phyloP scores from a whole-genome alignment of 2,113 vertebrate genomes.

The Piprites chloris region DNA sequence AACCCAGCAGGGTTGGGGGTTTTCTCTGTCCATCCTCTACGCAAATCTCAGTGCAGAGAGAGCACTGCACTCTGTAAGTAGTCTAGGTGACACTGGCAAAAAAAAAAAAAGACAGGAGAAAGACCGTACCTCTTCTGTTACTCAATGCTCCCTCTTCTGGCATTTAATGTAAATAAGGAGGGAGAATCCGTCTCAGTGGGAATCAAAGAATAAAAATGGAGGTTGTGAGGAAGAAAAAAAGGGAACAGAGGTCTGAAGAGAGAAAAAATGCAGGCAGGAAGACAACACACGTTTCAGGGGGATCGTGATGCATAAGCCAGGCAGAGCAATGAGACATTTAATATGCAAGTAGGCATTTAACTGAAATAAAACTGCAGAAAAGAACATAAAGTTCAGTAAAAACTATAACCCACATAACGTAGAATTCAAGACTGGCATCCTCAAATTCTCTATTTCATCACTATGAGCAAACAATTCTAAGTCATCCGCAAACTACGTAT shows the following conservation, averaged over 20 bases:
- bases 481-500: neutral
- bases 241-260: neutral
- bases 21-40: neutral
- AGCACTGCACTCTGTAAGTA: neutral
- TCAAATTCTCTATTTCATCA: neutral
- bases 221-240: neutral
- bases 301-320: neutral
- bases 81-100: neutral
- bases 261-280: neutral
- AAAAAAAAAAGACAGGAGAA: neutral
- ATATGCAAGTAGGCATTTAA: neutral
- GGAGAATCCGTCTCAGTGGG: neutral
- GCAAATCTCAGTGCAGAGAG: neutral
- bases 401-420: neutral
- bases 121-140: neutral
- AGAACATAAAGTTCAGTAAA: neutral
- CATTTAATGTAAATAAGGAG: neutral
- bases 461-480: constrained; percentile 10
- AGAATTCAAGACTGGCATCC: neutral
- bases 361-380: neutral
- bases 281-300: neutral
- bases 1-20: neutral
- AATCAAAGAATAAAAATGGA: neutral
- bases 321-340: neutral
- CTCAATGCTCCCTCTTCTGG: constrained; percentile 9